Base-by-base conservation (phyloP, 2,888 invertebrate species). In the Galeopsomyia nigrocyanea region DNA sequence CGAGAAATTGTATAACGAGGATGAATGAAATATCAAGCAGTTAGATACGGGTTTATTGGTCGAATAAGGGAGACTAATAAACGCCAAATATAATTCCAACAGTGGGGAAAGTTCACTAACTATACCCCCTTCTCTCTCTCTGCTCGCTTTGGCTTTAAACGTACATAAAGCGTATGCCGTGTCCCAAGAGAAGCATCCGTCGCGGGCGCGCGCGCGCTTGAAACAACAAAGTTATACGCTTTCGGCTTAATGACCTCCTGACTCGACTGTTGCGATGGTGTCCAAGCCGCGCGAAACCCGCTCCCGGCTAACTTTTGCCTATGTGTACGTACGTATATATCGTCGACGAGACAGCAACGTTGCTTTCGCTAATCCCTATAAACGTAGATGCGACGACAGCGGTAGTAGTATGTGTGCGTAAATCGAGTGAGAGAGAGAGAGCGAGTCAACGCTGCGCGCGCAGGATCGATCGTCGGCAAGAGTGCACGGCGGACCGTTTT, bases 241-340 rank as follows among this genome's bases (percentile, higher is more conserved):
- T 26, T 26, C 68, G 68, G 64, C 64, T 72, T 72, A 72, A 72
- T 72, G 72, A 72, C 72, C 72, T 72, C 72, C 72, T 68, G 68
- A 72, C 72, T 68, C 60, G n/a, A 16, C 57, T 26, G n/a, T 7
- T 39, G 39, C 13, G 39, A 39, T 39, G 39, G 39, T n/a, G 26
- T 39, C 39, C 39, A 10, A 39, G 39, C n/a, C n/a, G n/a, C n/a
- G n/a, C 39, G 39, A 46, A n/a, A 17, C 57, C 17, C 57, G 9
- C 66, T 16, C 19, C 22, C 21, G 47, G 47, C 10, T 31, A 58
- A 46, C 46, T 55, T 10, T 13, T 26, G 22, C 22, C 50, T 16
- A 3, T 49, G 26, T 49, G 49, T 9, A 7, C 13, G 39, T 9
- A 10, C 39, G 39, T 31, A 7, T 31, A 31, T 31, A 39, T 3